Percentiles rank a stretch among this genome's conserved stretches.
Evolutionary conservation across 2,888 invertebrate genomes (phyloP).

Genomic region (Drosophila falleni): DNA sequence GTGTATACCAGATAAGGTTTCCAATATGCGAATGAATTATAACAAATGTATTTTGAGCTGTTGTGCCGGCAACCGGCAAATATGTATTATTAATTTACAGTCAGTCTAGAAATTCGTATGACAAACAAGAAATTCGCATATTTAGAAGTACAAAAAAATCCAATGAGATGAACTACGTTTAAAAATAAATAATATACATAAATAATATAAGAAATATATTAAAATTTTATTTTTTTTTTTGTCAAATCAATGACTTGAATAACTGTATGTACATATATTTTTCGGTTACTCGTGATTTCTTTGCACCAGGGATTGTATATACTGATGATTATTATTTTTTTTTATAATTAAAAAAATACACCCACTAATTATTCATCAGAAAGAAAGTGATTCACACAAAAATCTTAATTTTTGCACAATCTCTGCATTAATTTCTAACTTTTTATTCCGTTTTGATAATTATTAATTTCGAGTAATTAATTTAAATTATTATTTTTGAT

Average conservation of each 20-base stretch:
- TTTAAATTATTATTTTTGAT: too few relatives aligned
- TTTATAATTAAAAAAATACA: too few relatives aligned
- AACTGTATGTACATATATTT: neutral
- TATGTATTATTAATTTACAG: neutral
- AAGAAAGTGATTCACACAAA: too few relatives aligned
- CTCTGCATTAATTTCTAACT: too few relatives aligned
- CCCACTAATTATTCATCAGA: too few relatives aligned
- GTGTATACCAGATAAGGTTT: constrained; percentile 4
- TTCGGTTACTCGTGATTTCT: neutral
- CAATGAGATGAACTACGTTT: neutral
- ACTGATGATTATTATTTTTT: too few relatives aligned
- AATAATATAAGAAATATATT: neutral
- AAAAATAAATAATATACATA: neutral
- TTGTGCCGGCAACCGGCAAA: constrained; percentile 11
- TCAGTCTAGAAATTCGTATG: neutral
- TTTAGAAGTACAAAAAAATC: neutral
- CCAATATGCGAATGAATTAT: neutral
- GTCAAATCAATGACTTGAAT: neutral
- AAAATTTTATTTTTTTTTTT: neutral
- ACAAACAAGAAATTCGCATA: neutral
- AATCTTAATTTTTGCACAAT: too few relatives aligned
- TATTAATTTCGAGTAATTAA: too few relatives aligned
- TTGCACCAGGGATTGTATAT: too few relatives aligned
- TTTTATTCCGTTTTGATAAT: too few relatives aligned
- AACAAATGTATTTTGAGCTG: constrained; percentile 3